Evolutionary conservation across 2,113 vertebrate genomes (phyloP).

Genomic region (Edolisoma coerulescens): DNA sequence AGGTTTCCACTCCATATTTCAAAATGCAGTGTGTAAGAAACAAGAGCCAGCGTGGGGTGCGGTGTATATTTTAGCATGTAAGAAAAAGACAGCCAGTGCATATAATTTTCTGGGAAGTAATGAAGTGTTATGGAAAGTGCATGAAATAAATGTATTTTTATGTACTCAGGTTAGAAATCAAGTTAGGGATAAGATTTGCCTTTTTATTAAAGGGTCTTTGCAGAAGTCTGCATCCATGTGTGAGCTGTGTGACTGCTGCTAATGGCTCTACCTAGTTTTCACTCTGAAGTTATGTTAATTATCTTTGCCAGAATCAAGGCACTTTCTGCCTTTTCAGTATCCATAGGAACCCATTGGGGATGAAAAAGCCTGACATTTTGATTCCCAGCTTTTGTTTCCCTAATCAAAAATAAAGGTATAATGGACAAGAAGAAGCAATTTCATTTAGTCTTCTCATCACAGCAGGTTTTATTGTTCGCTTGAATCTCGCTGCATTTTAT

Average conservation of each 20-base stretch:
- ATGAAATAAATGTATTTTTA: background rate
- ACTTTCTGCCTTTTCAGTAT: conserved; percentile 25
- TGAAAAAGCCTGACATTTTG: conserved; percentile 21
- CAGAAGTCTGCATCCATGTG: background rate
- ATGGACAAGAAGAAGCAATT: conserved; percentile 5
- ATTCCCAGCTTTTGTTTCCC: conserved; percentile 47
- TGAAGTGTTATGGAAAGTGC: background rate
- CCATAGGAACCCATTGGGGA: background rate
- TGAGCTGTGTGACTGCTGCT: background rate
- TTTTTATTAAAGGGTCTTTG: background rate
- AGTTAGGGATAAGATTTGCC: background rate
- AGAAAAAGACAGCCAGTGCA: background rate
- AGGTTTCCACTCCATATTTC: conserved; percentile 3
- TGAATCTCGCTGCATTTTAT: conserved; percentile 39
- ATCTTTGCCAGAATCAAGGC: background rate
- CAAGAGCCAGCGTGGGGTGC: background rate
- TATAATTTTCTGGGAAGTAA: background rate
- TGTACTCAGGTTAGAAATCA: conserved; percentile 13
- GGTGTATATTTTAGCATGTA: background rate
- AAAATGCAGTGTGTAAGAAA: background rate
- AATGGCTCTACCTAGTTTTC: conserved; percentile 1
- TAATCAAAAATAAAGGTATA: conserved; percentile 32
- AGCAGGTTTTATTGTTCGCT: conserved; percentile 9
- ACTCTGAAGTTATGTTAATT: conserved; percentile 14
- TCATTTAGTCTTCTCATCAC: background rate